phyloP scores from a whole-genome alignment of 2,797 vertebrate genomes.

The Melopsittacus undulatus region DNA sequence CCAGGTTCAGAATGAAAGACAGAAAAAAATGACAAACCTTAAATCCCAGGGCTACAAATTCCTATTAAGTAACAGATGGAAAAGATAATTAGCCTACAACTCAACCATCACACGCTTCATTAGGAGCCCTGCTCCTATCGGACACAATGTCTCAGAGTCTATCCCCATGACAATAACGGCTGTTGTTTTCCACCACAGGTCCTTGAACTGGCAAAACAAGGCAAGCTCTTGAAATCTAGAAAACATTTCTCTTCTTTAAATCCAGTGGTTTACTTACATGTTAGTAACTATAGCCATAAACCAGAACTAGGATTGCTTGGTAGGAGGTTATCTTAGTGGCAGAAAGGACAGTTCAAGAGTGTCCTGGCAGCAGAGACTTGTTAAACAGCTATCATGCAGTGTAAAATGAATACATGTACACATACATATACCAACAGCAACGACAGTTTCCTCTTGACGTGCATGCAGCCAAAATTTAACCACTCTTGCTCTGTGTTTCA shows the following conservation, averaged over 20 bases:
- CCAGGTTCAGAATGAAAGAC: background rate
- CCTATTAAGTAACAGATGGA: constrained; percentile 30
- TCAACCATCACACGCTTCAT: constrained; percentile 28
- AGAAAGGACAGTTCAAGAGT: background rate
- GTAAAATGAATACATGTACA: background rate
- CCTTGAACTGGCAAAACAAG: background rate
- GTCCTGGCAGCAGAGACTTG: background rate
- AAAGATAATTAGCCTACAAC: constrained; percentile 43
- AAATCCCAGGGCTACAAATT: constrained; percentile 8
- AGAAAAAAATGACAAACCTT: constrained; percentile 24
- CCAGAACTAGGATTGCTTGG: background rate
- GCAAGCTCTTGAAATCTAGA: background rate
- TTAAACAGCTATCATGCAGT: background rate
- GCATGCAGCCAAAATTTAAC: background rate
- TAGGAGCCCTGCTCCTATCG: background rate
- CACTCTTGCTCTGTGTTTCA: rapidly evolving
- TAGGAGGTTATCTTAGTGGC: background rate
- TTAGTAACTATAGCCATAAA: background rate
- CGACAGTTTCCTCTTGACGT: background rate
- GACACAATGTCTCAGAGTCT: background rate
- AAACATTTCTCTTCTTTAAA: background rate
- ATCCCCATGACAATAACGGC: background rate
- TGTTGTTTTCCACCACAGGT: background rate
- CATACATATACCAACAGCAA: background rate
- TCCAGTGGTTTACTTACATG: background rate